Base-by-base conservation (phyloP, 2,113 vertebrate species). In the Dasyornis broadbenti region DNA sequence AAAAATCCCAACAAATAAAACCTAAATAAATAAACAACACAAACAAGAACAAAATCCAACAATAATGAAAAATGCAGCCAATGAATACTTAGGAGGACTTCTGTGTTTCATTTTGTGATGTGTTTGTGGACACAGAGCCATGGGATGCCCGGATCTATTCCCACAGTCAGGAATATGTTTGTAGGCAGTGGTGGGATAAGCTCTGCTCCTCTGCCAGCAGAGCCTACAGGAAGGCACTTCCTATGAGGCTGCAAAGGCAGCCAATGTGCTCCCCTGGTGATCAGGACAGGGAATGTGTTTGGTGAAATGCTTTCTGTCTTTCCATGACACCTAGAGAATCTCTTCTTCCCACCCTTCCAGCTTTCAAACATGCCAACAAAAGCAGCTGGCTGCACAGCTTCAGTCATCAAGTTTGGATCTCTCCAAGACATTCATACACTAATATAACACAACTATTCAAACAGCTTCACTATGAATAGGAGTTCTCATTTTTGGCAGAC, bases 141-240 rank as follows among this genome's bases (percentile, higher is more conserved):
- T 13, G 6, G 1, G 2, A 54, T 30, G 10, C 11, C 20, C 2
- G 1, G n/a, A 9, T 40, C 28, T 70, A 27, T 16, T 54, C 12
- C 50, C 31, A 16, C 0, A 8, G 56, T 20, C 3, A 53, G 15
- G 14, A 54, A 10, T 9, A 13, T 30, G 20, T 10, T 8, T 8
- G 13, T 1, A 12, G 31, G 53, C 53, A 64, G 6, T 0, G 8
- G 42, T 30, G 63, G 33, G 63, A 39, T 12, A 13, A 12, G 11
- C 5, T 47, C 27, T 54, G 23, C 44, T 50, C 12, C 28, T 63
- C 17, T 20, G 28, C 3, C 27, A 61, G 68, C 56, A 79, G 39
- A 75, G 18, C n/a, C 52, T 72, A 53, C 10, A 37, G 42, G 56
- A 76, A 39, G 47, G 42, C 30, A 8, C 33, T 28, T 42, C 37